These are phyloP conservation scores for Sebastes aleutianus DNA, from an alignment of 2,797 vertebrate species.

Conservation along the genomic window DNA sequence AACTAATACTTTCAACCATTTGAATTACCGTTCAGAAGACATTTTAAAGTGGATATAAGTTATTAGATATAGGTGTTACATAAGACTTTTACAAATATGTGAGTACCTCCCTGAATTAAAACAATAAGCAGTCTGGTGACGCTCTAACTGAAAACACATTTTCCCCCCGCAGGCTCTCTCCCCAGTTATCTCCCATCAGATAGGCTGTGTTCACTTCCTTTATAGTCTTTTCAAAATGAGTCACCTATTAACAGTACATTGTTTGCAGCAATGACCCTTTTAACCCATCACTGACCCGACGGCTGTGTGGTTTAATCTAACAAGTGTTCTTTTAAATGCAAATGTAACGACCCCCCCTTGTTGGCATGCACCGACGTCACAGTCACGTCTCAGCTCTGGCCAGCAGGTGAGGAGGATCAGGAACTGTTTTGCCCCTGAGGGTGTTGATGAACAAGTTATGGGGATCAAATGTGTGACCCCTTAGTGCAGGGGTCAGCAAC, in stretches of 20 bases:
- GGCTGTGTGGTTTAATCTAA: slow-evolving; percentile 17
- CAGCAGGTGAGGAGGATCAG: background rate
- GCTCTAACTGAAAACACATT: background rate
- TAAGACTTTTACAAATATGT: background rate
- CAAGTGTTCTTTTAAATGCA: slow-evolving; percentile 51
- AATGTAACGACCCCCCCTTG: background rate
- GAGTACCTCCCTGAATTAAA: background rate
- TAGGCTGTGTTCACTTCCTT: slow-evolving; percentile 24
- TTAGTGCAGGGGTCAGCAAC: no score
- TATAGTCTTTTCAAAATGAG: slow-evolving; percentile 51
- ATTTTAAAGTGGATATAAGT: background rate
- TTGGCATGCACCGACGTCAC: background rate
- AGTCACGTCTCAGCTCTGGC: background rate
- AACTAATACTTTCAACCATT: background rate
- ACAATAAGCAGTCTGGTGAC: background rate
- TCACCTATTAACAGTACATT: slow-evolving; percentile 60
- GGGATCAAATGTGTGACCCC: no score
- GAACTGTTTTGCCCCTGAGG: no score
- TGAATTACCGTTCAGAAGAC: background rate
- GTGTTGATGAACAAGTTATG: no score
- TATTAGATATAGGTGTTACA: background rate
- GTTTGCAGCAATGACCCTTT: slow-evolving; percentile 38
- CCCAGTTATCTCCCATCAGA: slow-evolving; percentile 42
- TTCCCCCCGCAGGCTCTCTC: slow-evolving; percentile 3
- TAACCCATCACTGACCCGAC: slow-evolving; percentile 29